These are phyloP conservation scores for Reticulitermes lucifugus DNA, from an alignment of 2,888 invertebrate species.

Conservation along the genomic window DNA sequence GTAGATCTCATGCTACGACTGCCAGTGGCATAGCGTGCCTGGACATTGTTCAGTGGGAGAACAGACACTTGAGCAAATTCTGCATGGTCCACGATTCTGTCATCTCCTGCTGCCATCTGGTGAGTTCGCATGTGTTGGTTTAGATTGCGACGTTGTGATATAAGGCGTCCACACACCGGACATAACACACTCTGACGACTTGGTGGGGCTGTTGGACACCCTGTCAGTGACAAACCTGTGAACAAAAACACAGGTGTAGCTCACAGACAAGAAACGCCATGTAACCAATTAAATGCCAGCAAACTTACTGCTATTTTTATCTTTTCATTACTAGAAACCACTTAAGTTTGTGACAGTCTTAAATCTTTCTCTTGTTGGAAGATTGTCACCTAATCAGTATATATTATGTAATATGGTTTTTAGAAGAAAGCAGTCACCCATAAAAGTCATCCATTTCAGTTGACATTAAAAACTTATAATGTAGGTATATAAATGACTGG, in stretches of 20 bases:
- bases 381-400: no score
- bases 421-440: no score
- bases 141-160: slow-evolving; percentile 47
- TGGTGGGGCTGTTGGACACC: slow-evolving; percentile 32
- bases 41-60: background rate
- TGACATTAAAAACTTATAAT: no score
- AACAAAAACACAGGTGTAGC: background rate
- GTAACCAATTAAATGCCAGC: no score
- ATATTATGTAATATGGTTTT: no score
- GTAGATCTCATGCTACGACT: background rate
- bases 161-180: slow-evolving; percentile 47
- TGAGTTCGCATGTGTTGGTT: slow-evolving; percentile 47
- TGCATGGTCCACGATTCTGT: background rate
- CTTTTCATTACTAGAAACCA: no score
- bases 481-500: no score
- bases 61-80: slow-evolving; percentile 4
- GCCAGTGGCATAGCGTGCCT: background rate
- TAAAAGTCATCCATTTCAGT: no score
- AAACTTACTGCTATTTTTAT: no score
- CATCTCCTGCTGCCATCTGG: background rate
- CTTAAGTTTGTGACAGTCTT: no score
- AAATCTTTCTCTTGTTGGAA: no score
- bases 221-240: slow-evolving; percentile 26
- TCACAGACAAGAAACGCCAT: no score
- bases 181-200: slow-evolving; percentile 49